Base-by-base conservation (phyloP, 1,140 invertebrate species). In the Trichonephila inaurata region DNA sequence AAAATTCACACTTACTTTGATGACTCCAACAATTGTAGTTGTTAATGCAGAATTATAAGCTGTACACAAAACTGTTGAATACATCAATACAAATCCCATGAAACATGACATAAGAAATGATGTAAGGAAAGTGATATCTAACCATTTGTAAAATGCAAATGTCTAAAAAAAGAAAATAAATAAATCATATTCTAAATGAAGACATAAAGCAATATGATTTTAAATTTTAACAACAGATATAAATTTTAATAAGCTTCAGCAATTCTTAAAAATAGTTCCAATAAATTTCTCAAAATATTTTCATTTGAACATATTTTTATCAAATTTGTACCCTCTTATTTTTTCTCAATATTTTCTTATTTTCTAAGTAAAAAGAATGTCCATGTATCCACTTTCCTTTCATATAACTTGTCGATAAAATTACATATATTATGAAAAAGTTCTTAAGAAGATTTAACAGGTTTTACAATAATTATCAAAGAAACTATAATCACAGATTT, bases 11-110 rank as follows among this genome's bases (percentile, higher is more conserved):
- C 83, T 88, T 93, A 96, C 96, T 96, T 99, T 99, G n/a, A 99
- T 96, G 95, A 98, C 99, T 1, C 99, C 99, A 94, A 99, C 98
- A 94, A 99, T 99, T 14, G 99, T 99, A 28, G 99, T 99, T 0
- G 99, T 99, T 64, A 99, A 96, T 24, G 99, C 99, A 90, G 99
- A 99, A 96, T 99, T 99, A 95, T 98, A 97, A 95, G 98, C 97
- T 0, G 99, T 99, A 96, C 99, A 99, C 62, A 99, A 96, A 95
- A 99, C 97, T 19, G 99, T 98, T 95, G 98, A 98, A 95, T 99
- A 99, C 72, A 98, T 98, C 19, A 99, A 96, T 33, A 99, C 96
- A 96, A 99, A 99, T 0, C 99, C 99, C 98, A 99, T 99, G 2
- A 99, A 96, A 96, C 99, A 99, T 0, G 99, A 99, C 91, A 98